phyloP scores from a whole-genome alignment of 1,140 invertebrate species.

The Mercenaria mercenaria region DNA sequence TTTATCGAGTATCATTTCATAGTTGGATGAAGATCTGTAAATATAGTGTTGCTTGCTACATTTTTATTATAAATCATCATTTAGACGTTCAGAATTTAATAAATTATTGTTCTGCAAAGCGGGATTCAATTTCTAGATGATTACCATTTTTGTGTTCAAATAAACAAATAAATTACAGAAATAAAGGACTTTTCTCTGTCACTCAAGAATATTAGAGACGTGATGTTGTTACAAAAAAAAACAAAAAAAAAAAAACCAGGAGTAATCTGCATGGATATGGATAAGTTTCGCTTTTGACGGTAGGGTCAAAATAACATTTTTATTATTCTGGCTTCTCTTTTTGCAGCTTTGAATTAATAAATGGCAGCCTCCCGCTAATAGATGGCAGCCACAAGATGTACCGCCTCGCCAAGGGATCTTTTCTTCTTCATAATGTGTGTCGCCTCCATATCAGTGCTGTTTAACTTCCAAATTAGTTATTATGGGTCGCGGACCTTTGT shows the following conservation, averaged over 20 bases:
- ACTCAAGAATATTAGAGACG: neutral
- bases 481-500: neutral
- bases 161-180: too few species aligned
- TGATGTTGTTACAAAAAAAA: neutral
- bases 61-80: too few species aligned
- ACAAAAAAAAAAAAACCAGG: too few species aligned
- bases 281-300: neutral
- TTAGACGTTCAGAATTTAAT: too few species aligned
- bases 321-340: neutral
- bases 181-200: neutral
- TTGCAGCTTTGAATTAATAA: neutral
- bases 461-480: slow-evolving; percentile 32
- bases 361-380: neutral
- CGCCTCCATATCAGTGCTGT: neutral
- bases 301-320: too few species aligned
- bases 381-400: neutral
- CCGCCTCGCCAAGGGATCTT: neutral
- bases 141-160: too few species aligned
- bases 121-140: too few species aligned
- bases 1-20: neutral
- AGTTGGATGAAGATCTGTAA: neutral
- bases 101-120: too few species aligned
- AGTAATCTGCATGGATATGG: neutral
- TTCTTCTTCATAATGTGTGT: slow-evolving; percentile 4
- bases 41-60: too few species aligned